Percentiles rank a stretch among this genome's conserved stretches.
Conservation (phyloP, 2,797 vertebrate species). For the Tragelaphus eurycerus region DNA sequence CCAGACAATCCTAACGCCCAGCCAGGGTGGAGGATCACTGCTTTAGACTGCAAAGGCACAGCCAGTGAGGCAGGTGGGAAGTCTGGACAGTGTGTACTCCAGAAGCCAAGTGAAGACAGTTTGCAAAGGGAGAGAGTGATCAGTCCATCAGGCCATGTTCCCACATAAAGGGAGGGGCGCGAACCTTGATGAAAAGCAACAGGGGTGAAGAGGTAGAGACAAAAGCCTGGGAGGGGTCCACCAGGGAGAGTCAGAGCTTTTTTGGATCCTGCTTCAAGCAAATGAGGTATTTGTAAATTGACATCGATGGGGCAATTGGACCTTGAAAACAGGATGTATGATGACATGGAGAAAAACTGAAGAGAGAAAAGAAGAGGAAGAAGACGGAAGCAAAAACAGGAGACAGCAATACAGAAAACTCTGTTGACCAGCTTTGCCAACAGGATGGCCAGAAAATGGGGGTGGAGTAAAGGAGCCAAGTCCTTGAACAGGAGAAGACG, state of each 20-base stretch:
- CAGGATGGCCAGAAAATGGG: background rate
- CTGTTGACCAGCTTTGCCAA: background rate
- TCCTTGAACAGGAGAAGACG: background rate
- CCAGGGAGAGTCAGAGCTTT: background rate
- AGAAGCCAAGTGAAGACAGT: background rate
- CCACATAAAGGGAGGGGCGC: background rate
- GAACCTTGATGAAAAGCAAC: background rate
- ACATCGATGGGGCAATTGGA: background rate
- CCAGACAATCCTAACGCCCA: background rate
- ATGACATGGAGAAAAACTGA: background rate
- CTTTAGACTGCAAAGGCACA: background rate
- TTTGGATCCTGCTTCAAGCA: background rate
- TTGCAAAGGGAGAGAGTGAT: background rate
- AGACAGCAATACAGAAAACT: background rate
- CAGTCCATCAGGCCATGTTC: background rate
- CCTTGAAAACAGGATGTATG: background rate
- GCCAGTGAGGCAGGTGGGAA: background rate
- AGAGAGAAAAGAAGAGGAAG: background rate
- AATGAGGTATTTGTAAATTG: background rate
- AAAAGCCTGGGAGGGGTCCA: background rate
- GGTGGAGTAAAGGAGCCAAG: background rate
- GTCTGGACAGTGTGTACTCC: background rate
- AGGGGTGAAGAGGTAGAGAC: accelerated
- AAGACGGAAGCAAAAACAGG: background rate
- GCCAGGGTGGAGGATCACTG: background rate